Conservation (phyloP, 2,113 vertebrate species). For the Phylloscopus trochiloides region DNA sequence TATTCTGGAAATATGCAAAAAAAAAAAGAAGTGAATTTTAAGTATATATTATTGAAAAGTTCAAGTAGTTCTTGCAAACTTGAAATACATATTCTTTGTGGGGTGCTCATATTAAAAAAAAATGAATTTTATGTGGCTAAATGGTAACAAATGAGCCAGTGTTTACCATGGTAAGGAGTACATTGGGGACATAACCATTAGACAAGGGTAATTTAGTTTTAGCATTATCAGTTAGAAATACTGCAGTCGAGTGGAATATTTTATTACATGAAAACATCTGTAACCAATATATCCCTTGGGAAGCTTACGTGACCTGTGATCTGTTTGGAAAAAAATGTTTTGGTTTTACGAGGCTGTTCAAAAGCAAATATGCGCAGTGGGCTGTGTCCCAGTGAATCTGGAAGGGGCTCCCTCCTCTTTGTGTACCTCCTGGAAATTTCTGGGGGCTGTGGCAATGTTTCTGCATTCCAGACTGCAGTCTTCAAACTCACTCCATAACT, state of each 20-base stretch:
- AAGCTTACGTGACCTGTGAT: constrained; percentile 67
- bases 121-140: constrained; percentile 20
- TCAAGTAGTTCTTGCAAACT: background rate
- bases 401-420: background rate
- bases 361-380: constrained; percentile 1
- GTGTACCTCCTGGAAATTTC: background rate
- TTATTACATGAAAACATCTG: constrained; percentile 73
- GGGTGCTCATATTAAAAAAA: background rate
- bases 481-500: background rate
- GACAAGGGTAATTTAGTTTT: constrained; percentile 69
- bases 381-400: background rate
- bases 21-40: background rate
- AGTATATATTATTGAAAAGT: background rate
- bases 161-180: constrained; percentile 54
- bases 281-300: constrained; percentile 68
- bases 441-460: background rate
- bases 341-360: constrained; percentile 39
- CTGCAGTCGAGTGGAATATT: constrained; percentile 65
- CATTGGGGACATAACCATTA: constrained; percentile 58
- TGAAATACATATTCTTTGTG: constrained; percentile 7
- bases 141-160: constrained; percentile 37
- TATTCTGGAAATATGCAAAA: background rate
- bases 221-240: constrained; percentile 66
- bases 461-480: background rate
- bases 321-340: constrained; percentile 59